Evolutionary conservation across 2,888 invertebrate genomes (phyloP), one percentile per base, ranked within the genome.

Genomic region (Ctenicera cuprea): DNA sequence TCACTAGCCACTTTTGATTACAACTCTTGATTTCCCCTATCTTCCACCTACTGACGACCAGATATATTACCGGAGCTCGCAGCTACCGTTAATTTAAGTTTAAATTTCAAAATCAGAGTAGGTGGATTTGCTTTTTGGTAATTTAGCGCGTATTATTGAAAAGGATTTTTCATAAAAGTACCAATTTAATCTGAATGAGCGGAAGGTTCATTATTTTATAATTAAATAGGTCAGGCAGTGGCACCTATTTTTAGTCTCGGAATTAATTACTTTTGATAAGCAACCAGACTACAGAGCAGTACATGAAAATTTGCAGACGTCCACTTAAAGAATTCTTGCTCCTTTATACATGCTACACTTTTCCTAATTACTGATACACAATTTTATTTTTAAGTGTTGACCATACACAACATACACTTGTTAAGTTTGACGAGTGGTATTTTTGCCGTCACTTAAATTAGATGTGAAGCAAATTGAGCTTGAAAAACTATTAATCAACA

Each of bases 1-100:
- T 41, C 48, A 70, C 50, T 65, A 73, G 69, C 41, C 12, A 50
- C 41, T 22, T 57, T 37, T 64, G 62, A 69, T 69, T 61, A 69
- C 48, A 22, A 38, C 22, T 66, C 43, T 7, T 11, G 16, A 37
- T 54, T 66, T 33, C 50, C 50, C n/a, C 59, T 20, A 33, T 16
- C 57, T 57, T 5, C 37, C 18, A 37, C 3, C n/a, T 12, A 52
- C 1, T 11, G 2, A n/a, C n/a, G n/a, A n/a, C n/a, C n/a, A 52
- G 52, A 52, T 52, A 52, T 22, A 52, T 52, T 11, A 26, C 22
- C 12, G 16, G n/a, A n/a, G n/a, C n/a, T n/a, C n/a, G n/a, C n/a
- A n/a, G n/a, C n/a, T n/a, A n/a, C 20, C 7, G 43, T 45, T 52
- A 52, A 20, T 52, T n/a, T 14, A 20, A 5, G 16, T 52, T 52